Conservation (phyloP, 1,140 invertebrate species). For the Scylla paramamosain region DNA sequence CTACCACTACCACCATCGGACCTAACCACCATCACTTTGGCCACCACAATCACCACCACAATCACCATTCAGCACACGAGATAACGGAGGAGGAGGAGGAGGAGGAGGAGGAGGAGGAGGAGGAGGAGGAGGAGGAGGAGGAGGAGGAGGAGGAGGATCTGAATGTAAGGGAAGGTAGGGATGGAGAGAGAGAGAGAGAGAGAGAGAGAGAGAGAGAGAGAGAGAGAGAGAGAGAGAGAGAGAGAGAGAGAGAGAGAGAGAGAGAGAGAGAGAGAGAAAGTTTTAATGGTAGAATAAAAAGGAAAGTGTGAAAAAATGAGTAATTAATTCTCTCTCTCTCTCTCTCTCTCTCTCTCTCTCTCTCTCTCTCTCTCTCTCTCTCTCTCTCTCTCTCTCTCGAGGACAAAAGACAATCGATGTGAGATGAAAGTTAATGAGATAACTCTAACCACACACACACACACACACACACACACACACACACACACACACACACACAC, state of each 20-base stretch:
- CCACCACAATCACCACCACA: too few relatives aligned
- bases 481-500: too few relatives aligned
- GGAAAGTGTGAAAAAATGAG: too few relatives aligned
- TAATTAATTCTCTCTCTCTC: too few relatives aligned
- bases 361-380: too few relatives aligned
- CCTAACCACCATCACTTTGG: too few relatives aligned
- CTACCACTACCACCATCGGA: too few relatives aligned
- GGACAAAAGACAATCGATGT: too few relatives aligned
- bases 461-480: too few relatives aligned
- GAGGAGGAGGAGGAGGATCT: background rate
- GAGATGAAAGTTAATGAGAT: background rate
- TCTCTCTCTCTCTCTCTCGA: too few relatives aligned
- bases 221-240: conserved; percentile 6
- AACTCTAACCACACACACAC: background rate
- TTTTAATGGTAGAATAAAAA: background rate
- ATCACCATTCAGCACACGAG: too few relatives aligned
- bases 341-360: too few relatives aligned
- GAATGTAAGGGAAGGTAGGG: background rate
- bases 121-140: background rate
- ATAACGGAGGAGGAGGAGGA: background rate
- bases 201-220: background rate
- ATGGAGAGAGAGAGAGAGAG: conserved; percentile 4
- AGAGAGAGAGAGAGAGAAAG: conserved; percentile 38
- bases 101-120: background rate
- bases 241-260: conserved; percentile 46